Evolutionary conservation across 1,140 invertebrate genomes (phyloP), one percentile per base, ranked within the genome.

Genomic region (Hesperophylax magnus): DNA sequence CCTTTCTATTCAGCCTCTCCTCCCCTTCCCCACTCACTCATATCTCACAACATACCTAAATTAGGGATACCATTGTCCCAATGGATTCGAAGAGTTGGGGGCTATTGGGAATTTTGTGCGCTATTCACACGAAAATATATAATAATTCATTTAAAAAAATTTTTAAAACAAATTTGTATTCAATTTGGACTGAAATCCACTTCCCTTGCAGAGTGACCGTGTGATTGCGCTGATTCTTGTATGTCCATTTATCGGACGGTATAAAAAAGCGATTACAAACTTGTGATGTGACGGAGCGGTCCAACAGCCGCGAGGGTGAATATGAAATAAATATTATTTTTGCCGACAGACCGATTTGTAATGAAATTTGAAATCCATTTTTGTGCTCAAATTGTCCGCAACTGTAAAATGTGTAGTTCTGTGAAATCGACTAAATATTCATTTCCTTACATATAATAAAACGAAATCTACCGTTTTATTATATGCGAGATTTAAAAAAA

Each of bases 311-410:
- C n/a, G 8, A 39, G 39, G 24, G 47, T 71, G 67, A 71, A 71
- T 71, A 52, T 71, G 53, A 71, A 71, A 71, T 47, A 47, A 15
- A 52, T n/a, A 53, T 20, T 53, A 20, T 52, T 71, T 71, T 71
- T 52, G 67, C 15, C n/a, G 18, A 71, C 34, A 11, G 67, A 18
- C 18, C 34, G 39, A 71, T 71, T 71, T 39, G 67, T 18, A 53
- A 71, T 47, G n/a, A 71, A 71, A 71, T 71, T 71, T 71, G 39
- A 9, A 71, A 22, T 11, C 34, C 67, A 20, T 52, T 71, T 71
- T 3, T 53, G 5, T 71, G 8, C 39, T 0, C 39, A 18, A 39
- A 71, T 20, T 52, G 18, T 67, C n/a, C 22, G 6, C n/a, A 4
- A 27, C 58, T 14, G 58, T 20, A n/a, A 20, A 14, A 20, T 61